These are phyloP conservation scores for Trochalopteron elliotii DNA, from an alignment of 2,113 vertebrate genomes.

Conservation along the genomic window DNA sequence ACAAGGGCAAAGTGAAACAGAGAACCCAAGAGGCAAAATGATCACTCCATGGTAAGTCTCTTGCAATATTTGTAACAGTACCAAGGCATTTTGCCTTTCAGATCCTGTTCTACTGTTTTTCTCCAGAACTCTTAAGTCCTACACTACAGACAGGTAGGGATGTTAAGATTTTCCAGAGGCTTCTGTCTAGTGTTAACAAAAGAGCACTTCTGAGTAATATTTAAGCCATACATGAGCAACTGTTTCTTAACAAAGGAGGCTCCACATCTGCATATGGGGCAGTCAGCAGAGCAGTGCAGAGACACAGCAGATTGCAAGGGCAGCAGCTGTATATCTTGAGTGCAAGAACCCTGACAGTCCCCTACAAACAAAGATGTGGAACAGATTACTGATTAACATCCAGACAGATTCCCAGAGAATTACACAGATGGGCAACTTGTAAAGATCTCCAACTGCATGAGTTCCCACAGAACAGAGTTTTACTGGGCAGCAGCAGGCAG, in stretches of 20 bases:
- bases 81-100: neutral
- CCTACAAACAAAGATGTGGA: neutral
- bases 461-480: neutral
- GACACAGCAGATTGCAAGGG: neutral
- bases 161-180: neutral
- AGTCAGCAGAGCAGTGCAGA: neutral
- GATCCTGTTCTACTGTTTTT: neutral
- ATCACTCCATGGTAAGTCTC: neutral
- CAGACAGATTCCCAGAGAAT: neutral
- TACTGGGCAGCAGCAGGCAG: neutral
- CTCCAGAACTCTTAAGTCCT: neutral
- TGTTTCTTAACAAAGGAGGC: neutral
- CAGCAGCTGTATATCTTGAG: neutral
- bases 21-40: neutral
- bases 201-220: neutral
- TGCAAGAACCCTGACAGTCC: neutral
- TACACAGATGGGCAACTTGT: neutral
- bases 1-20: neutral
- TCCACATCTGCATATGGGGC: rapidly evolving
- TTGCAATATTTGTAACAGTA: neutral
- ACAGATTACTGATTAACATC: neutral
- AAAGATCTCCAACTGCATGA: neutral
- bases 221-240: neutral
- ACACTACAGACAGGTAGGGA: neutral
- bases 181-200: neutral